Base-by-base conservation (phyloP, 2,888 invertebrate genomes). In the Physocephala rufipes region DNA sequence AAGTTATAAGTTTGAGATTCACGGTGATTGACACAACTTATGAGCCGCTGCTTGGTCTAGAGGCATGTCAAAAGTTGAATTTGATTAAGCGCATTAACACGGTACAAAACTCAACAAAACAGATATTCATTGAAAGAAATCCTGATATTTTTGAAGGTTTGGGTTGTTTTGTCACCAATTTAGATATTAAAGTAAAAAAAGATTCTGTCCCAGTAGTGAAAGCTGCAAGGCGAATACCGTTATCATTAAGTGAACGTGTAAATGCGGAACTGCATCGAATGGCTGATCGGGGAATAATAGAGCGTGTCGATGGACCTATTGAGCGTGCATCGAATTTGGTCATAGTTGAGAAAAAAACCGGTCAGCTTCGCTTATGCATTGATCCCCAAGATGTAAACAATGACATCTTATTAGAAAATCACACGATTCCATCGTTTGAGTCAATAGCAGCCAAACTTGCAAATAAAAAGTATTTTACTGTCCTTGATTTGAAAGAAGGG, bases 71-170 rank as follows among this genome's bases (percentile, higher is more conserved):
- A n/a, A 70, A 53, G 30, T 67, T 75, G 5, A 68, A 68, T 12
- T 66, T 76, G 55, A 72, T 76, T 19, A 55, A 55, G 9, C n/a
- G n/a, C n/a, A n/a, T n/a, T n/a, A n/a, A n/a, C n/a, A n/a, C n/a
- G n/a, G n/a, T n/a, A n/a, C n/a, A n/a, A n/a, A n/a, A n/a, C n/a
- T n/a, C n/a, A n/a, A n/a, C n/a, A n/a, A n/a, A n/a, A n/a, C n/a
- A n/a, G n/a, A n/a, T n/a, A n/a, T 55, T 55, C 19, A 55, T 67
- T 26, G 36, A 67, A 49, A 61, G 55, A 62, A 72, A 74, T 28
- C 19, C 43, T 51, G 53, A 73, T 16, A 36, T 75, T 62, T 76
- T 76, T 73, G 59, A 75, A 53, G 74, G 73, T 51, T 63, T 73
- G 47, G 69, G 71, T 1, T 73, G 73, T 59, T 75, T 76, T 65